Percentiles rank a stretch among this genome's conserved stretches.
phyloP scores from a whole-genome alignment of 2,797 vertebrate genomes.

The Ispidina picta region DNA sequence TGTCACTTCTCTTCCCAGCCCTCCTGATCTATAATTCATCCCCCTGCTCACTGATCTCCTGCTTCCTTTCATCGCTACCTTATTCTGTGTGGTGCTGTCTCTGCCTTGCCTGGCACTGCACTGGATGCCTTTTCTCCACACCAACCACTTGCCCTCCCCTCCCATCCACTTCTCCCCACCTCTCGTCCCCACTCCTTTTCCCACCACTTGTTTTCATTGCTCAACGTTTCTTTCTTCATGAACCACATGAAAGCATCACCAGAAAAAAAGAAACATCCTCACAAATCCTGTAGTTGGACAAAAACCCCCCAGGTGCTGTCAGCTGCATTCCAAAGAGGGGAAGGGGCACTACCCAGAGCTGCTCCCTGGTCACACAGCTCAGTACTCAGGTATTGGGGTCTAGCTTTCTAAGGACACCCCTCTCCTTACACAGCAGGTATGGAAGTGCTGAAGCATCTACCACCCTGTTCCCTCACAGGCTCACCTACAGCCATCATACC shows the following conservation, averaged over 20 bases:
- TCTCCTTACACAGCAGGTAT: background rate
- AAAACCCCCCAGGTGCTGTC: background rate
- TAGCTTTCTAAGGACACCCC: background rate
- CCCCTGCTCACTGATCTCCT: too few relatives aligned
- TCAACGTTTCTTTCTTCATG: background rate
- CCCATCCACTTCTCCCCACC: background rate
- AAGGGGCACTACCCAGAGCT: background rate
- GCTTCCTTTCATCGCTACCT: background rate
- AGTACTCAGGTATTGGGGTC: background rate
- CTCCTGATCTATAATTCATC: background rate
- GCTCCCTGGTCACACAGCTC: background rate
- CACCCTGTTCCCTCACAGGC: background rate
- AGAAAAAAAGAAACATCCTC: background rate
- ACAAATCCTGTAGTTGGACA: background rate
- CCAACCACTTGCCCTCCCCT: background rate
- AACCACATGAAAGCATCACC: background rate
- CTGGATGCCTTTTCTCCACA: background rate
- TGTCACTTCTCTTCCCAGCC: background rate
- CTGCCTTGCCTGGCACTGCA: background rate
- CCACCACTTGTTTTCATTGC: background rate
- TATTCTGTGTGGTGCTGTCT: background rate
- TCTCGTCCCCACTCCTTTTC: background rate
- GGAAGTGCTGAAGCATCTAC: background rate
- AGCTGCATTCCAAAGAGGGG: background rate
- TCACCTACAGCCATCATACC: slow-evolving; percentile 57